Base-by-base conservation (phyloP, 2,888 invertebrate genomes). In the Bombyx huttoni region DNA sequence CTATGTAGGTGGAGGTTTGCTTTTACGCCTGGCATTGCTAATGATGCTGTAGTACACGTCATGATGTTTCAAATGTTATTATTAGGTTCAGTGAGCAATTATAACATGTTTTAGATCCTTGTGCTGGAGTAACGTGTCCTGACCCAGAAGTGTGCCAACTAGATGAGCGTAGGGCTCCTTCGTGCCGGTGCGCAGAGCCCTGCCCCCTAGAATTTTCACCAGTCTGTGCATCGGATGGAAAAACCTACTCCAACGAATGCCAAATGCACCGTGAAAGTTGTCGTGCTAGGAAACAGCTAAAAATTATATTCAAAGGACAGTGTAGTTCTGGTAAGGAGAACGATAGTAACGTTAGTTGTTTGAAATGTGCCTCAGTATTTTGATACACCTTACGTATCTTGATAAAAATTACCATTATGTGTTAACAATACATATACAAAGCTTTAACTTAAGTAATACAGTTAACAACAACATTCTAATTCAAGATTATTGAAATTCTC, bases 231-330 rank as follows among this genome's bases (percentile, higher is more conserved):
- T 94, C 93, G 49, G 94, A 94, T 79, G 94, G 94, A 51, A 93
- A 94, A 76, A 94, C 94, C 0, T 95, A 95, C 75, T 90, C 94
- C 58, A 96, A 95, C 80, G 94, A 95, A 77, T 97, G 97, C 75
- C 92, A 93, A 67, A 91, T 96, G 78, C 90, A 93, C 61, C 91
- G 94, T 64, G 93, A 95, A 73, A 94, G 95, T 14, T 97, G 97
- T 77, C 91, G 93, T 49, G 90, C 92, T 34, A 89, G 94, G 65
- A 92, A 93, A 73, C 91, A 91, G 58, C 88, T 96, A 53, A 90
- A 93, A 67, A 93, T 95, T 62, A 92, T 95, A 68, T 95, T 95
- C 81, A 90, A 92, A 58, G 96, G 96, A 53, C 93, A 94, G 81
- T 97, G 97, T 77, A 93, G 92, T 68, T 91, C 94, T 68, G 95